Conservation (phyloP, 2,113 vertebrate species). For the Camelus dromedarius region DNA sequence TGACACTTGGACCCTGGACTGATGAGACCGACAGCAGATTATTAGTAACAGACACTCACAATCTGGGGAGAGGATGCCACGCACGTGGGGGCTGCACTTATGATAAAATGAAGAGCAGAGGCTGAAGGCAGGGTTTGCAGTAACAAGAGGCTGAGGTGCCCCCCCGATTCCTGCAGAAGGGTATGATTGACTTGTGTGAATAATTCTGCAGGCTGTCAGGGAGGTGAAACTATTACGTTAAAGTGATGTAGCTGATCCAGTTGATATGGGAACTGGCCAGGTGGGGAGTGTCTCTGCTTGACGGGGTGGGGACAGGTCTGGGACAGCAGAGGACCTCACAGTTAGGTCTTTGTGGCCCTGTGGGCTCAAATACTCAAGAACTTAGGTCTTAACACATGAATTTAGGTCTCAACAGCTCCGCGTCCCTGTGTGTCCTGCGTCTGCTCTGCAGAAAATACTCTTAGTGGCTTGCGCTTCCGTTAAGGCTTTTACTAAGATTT, state of each 20-base stretch:
- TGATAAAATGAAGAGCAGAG: neutral
- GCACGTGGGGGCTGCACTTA: neutral
- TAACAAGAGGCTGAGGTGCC: neutral
- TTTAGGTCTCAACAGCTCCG: neutral
- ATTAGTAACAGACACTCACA: neutral
- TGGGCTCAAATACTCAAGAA: neutral
- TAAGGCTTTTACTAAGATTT: slow-evolving; percentile 29
- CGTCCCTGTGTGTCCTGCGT: neutral
- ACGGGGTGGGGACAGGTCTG: neutral
- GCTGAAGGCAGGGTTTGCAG: neutral
- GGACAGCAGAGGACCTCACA: neutral
- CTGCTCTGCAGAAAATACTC: slow-evolving; percentile 25
- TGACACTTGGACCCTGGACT: neutral
- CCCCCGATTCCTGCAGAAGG: neutral
- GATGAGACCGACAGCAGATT: neutral
- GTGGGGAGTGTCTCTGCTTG: neutral
- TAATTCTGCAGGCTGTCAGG: neutral
- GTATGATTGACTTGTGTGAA: neutral
- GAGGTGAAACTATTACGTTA: neutral
- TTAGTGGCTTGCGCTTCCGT: neutral
- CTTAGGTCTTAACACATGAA: neutral
- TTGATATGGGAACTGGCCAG: neutral
- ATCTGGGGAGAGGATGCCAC: neutral
- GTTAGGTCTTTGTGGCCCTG: neutral
- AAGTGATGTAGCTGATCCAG: neutral